Percentiles rank a stretch among this genome's conserved stretches.
These are phyloP conservation scores for Apostichopus californicus DNA, from an alignment of 35 echinoderm and acorn worm species.

Conservation along the genomic window DNA sequence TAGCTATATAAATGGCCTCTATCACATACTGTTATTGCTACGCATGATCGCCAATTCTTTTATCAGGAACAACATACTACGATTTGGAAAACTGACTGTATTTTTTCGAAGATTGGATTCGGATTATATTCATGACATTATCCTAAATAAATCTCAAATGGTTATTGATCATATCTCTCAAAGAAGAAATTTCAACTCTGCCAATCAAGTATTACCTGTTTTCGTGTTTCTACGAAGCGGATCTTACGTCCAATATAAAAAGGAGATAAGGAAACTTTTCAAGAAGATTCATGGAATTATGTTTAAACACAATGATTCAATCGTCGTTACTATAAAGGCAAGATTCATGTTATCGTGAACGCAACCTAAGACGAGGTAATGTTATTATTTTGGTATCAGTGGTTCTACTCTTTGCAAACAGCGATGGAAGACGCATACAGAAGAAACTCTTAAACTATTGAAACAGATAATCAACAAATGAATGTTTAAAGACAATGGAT, in stretches of 20 bases:
- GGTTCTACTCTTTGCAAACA: too few relatives aligned
- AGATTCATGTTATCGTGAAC: background rate
- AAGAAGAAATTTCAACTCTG: background rate
- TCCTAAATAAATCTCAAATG: background rate
- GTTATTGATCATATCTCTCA: background rate
- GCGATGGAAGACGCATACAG: too few relatives aligned
- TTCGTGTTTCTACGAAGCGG: slow-evolving; percentile 21
- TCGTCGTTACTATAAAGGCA: background rate
- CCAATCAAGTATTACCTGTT: background rate
- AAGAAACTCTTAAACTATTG: too few relatives aligned
- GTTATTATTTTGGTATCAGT: background rate
- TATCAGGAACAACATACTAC: background rate
- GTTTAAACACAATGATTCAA: background rate
- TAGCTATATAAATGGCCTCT: background rate
- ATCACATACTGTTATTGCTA: background rate
- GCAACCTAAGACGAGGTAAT: background rate
- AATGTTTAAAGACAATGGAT: too few relatives aligned
- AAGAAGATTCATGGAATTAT: background rate
- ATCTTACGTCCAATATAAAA: background rate
- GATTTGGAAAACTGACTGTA: slow-evolving; percentile 1
- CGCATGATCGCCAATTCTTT: background rate
- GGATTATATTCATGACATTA: background rate
- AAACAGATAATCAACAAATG: too few relatives aligned
- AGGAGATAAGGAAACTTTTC: background rate
- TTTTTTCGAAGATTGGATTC: slow-evolving; percentile 29